Evolutionary conservation across 2,797 vertebrate genomes (phyloP), one percentile per base, ranked within the genome.

Genomic region (Pangasius larnaudii): DNA sequence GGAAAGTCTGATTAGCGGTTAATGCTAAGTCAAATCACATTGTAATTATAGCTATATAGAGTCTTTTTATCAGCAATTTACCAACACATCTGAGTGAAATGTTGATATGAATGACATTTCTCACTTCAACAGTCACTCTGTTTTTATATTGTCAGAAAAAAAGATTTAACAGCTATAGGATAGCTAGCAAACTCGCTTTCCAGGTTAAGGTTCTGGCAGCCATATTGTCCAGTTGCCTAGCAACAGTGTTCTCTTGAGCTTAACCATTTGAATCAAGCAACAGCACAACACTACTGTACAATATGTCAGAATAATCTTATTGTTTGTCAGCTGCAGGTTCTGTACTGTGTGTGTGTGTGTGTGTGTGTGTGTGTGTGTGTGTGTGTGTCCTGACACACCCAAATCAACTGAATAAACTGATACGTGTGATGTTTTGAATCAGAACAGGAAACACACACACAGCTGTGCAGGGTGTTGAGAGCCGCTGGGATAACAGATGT

Each of bases 301-400:
- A 33, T 2, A 81, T 59, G 22, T 39, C 56, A 5, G 22, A 61
- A 61, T 33, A 33, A 78, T 56, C 49, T 53, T 33, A 56, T 56
- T 78, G 75, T 42, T 72, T 42, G 18, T 42, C 69, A 72, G 69
- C 9, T 83, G 42, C 27, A n/a, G 6, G 19, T 84, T 36, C 46
- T 36, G 19, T 22, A 71, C 13, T 22, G 42, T 53, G 46, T 85
- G n/a, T n/a, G 83, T 63, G 13, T 84, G 81, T 65, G 61, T 69
- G 36, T 72, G 61, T 86, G 84, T 36, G 56, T 69, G 65, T 71
- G 77, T 74, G 77, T 77, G 80, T 85, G 63, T 53, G 86, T 53
- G 63, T 75, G 59, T 84, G 84, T 71, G 74, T 74, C 33, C n/a
- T 78, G 16, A 56, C 75, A 78, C 49, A 49, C 72, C 74, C 46